These are phyloP conservation scores for Pheosia gnoma DNA, from an alignment of 2,888 invertebrate genomes.

Conservation along the genomic window DNA sequence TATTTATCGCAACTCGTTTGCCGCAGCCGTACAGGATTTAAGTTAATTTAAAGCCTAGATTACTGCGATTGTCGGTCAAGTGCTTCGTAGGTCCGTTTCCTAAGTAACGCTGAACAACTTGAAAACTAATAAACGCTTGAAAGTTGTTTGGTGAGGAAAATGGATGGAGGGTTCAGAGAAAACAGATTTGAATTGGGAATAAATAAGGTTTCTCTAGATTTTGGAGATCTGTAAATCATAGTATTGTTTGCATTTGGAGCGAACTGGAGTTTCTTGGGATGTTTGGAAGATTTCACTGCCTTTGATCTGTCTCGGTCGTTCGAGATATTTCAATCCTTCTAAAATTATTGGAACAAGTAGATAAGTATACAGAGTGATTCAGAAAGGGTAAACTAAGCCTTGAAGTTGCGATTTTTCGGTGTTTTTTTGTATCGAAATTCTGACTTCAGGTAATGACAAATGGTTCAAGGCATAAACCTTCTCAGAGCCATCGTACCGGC, in stretches of 20 bases:
- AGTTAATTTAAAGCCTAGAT: constrained; percentile 43
- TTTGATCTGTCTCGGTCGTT: not conserved
- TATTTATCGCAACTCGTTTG: constrained; percentile 39
- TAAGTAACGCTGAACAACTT: constrained; percentile 13
- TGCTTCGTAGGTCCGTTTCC: constrained; percentile 18
- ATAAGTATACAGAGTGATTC: not conserved
- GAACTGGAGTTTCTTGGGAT: not conserved
- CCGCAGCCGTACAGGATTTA: constrained; percentile 31
- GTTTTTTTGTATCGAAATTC: too few relatives aligned
- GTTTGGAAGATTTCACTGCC: not conserved
- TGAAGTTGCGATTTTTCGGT: too few relatives aligned
- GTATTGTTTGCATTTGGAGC: not conserved
- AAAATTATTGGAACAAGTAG: not conserved
- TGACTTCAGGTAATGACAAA: too few relatives aligned
- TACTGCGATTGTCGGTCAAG: constrained; percentile 40
- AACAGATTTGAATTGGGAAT: constrained; percentile 5
- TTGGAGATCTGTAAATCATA: not conserved
- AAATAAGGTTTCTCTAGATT: not conserved
- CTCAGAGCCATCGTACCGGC: too few relatives aligned
- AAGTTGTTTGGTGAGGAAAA: constrained; percentile 7
- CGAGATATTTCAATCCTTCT: not conserved
- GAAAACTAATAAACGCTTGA: constrained; percentile 11
- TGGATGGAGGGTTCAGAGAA: not conserved
- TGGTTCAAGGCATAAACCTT: too few relatives aligned
- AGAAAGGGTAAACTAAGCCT: too few relatives aligned